Evolutionary conservation across 2,888 invertebrate genomes (phyloP), one percentile per base, ranked within the genome.

Genomic region (Crocallis elinguaria): DNA sequence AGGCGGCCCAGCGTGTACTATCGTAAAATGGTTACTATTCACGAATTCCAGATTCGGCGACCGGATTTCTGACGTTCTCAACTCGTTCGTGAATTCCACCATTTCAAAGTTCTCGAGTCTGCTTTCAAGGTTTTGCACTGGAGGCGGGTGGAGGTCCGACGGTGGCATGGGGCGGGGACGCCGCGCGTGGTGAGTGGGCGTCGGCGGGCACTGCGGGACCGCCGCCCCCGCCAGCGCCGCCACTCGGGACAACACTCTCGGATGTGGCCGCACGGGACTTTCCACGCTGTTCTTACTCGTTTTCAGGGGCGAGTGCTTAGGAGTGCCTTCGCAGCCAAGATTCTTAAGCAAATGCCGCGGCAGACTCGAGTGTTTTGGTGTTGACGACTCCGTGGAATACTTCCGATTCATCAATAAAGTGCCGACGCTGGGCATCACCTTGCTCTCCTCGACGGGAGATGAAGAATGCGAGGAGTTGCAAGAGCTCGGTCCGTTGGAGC

Each of bases 181-280:
- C 32, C 95, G 92, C 0, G 96, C 95, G 73, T 96, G 96, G 81
- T 97, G 97, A 0, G 97, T 97, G 0, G 97, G 97, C 0, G 97
- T 97, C 0, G 97, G 97, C 2, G 97, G 97, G 73, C 97, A 97
- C 60, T 96, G 94, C 0, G 95, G 93, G 32, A 89, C 84, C 0
- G 92, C 89, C 3, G 49, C 45, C 14, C 94, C 93, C n/a, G 92
- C 90, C 37, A 93, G 81, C 25, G 92, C 92, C 0, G 92, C 92
- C 23, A 94, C 93, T 39, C 94, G 86, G 3, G 94, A 92, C 14
- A 94, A 67, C 1, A 93, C 92, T 56, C 94, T 88, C 1, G 95
- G 94, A 64, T 95, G 94, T 13, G 94, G 94, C 48, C 94, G 80
- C 32, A 88, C 67, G 0, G 90, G 90, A 69, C 91, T 91, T 5